phyloP scores from a whole-genome alignment of 2,113 vertebrate genomes.

The Engraulis encrasicolus region DNA sequence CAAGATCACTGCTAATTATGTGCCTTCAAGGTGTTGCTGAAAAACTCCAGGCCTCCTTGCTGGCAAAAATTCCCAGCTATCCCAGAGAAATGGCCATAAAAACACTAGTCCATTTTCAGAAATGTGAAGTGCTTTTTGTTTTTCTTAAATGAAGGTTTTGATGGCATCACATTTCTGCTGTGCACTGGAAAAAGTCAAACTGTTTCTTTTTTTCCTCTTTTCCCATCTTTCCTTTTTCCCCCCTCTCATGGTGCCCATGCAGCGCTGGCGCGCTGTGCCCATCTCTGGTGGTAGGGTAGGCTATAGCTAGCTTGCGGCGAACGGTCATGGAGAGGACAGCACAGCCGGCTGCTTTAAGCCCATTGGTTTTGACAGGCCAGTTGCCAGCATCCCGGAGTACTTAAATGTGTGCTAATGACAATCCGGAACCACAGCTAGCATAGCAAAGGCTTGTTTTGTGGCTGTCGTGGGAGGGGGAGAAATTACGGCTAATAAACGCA shows the following conservation, averaged over 20 bases:
- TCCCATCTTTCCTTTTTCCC: not conserved
- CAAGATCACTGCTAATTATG: constrained; percentile 66
- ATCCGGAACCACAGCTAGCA: constrained; percentile 39
- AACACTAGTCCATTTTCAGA: constrained; percentile 43
- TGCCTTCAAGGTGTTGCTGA: constrained; percentile 69
- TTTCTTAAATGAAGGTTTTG: constrained; percentile 39
- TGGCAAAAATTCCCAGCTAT: constrained; percentile 54
- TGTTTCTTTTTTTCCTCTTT: too few species aligned
- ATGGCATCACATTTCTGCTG: constrained; percentile 41
- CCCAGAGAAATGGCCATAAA: constrained; percentile 63
- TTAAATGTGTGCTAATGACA: constrained; percentile 54
- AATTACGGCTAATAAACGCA: constrained; percentile 11
- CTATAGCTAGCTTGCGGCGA: constrained; percentile 34
- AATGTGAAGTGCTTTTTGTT: constrained; percentile 19
- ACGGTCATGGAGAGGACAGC: constrained; percentile 54
- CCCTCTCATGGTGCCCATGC: constrained; percentile 11
- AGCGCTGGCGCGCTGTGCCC: constrained; percentile 19
- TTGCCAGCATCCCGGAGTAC: constrained; percentile 48
- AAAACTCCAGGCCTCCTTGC: constrained; percentile 63
- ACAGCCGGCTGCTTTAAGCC: constrained; percentile 47
- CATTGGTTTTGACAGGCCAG: constrained; percentile 47
- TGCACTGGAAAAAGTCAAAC: not conserved
- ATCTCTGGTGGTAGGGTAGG: constrained; percentile 40
- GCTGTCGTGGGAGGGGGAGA: not conserved
- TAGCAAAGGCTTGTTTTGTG: constrained; percentile 11